Evolutionary conservation across 1,140 invertebrate species (phyloP), one percentile per base, ranked within the genome.

Genomic region (Yoshiicerus persimilis): DNA sequence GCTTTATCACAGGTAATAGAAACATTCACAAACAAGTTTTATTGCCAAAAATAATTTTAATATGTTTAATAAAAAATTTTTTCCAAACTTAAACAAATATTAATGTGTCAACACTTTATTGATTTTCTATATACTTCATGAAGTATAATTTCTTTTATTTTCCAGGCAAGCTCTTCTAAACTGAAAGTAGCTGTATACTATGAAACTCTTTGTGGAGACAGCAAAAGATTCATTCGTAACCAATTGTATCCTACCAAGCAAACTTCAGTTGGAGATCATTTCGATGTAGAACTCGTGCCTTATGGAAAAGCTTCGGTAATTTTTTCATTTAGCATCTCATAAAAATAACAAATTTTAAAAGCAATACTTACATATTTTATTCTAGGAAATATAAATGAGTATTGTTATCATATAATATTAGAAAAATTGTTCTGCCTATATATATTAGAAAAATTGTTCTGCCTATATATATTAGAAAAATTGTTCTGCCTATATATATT

Each of bases 201-300:
- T 89, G 94, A 94, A 91, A 92, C 92, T 1, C 88, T 94, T 10
- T 94, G 94, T 90, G 93, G 93, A 10, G 93, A 94, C 89, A 93
- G 93, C 90, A 91, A 92, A 83, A 80, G 92, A 8, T 94, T 93
- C 90, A 91, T 94, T 32, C 75, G 75, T 80, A 36, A 32, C 38
- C 75, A 80, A 38, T 32, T 80, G 13, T 10, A 80, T n/a, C 75
- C 75, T 1, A 20, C n/a, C 9, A 80, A 80, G 32, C 6, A 1
- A 0, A 36, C 47, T 34, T 13, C 6, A 2, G 0, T 64, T 66
- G 56, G 41, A 64, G n/a, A 56, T 41, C 23, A 47, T 41, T 47
- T 41, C 20, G 41, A 86, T 64, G 32, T 86, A 4, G 84, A 86
- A 16, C 36, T 86, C 23, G 88, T 93, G 32, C 94, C 94, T 5